phyloP scores from a whole-genome alignment of 2,113 vertebrate genomes.

The Phoxinus phoxinus region DNA sequence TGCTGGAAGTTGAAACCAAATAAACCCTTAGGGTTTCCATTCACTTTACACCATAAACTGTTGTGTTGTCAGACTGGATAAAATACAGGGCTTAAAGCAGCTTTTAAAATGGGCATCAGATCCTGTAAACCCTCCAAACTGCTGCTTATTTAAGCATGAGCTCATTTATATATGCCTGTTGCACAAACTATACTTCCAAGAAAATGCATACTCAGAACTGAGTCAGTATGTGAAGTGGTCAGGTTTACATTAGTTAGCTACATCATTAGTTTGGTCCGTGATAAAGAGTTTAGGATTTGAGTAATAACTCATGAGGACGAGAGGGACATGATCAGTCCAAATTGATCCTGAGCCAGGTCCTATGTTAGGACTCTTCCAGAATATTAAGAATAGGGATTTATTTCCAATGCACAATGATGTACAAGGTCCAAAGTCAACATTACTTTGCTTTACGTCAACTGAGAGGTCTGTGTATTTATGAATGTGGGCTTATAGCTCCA shows the following conservation, averaged over 20 bases:
- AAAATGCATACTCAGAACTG: conserved; percentile 53
- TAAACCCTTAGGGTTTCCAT: neutral
- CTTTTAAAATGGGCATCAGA: conserved; percentile 28
- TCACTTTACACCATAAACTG: conserved; percentile 28
- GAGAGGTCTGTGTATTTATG: conserved; percentile 28
- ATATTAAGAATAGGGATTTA: conserved; percentile 40
- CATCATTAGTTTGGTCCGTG: conserved; percentile 37
- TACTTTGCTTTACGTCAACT: conserved; percentile 33
- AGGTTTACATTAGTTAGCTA: conserved; percentile 22
- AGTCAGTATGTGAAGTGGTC: conserved; percentile 20
- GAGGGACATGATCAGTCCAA: conserved; percentile 31
- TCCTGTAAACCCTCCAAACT: conserved; percentile 14
- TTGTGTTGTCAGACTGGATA: conserved; percentile 9
- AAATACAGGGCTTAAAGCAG: neutral
- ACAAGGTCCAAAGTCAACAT: conserved; percentile 51
- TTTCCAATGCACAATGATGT: conserved; percentile 36
- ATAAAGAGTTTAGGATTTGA: conserved; percentile 23
- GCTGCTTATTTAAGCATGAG: neutral
- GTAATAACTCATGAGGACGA: neutral
- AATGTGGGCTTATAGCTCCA: conserved; percentile 28
- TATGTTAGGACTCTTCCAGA: conserved; percentile 38
- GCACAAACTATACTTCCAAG: conserved; percentile 32
- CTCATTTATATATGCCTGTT: conserved; percentile 32
- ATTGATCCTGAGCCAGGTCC: neutral
- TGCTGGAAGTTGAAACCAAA: neutral